Evolutionary conservation across 2,797 vertebrate genomes (phyloP).

Genomic region (Sandelia bainsii): DNA sequence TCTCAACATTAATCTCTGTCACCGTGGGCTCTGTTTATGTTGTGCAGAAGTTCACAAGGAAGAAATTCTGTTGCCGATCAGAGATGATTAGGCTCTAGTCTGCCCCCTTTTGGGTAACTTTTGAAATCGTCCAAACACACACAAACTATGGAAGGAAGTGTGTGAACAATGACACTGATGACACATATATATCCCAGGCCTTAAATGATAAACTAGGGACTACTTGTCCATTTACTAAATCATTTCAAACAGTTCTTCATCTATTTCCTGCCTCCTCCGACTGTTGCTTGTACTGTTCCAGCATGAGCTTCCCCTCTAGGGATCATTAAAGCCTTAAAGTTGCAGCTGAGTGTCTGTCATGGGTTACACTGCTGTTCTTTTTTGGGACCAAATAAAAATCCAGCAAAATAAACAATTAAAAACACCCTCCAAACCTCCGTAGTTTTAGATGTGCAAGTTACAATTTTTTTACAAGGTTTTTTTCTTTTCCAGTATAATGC

Average conservation of each 20-base stretch:
- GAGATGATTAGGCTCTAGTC: no score
- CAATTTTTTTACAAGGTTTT: not conserved
- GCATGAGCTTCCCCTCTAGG: not conserved
- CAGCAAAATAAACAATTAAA: not conserved
- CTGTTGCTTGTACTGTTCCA: not conserved
- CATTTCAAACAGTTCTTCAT: not conserved
- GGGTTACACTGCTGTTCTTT: not conserved
- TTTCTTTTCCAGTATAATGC: conserved; percentile 37
- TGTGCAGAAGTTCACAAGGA: no score
- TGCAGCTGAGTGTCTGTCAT: not conserved
- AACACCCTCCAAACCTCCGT: not conserved
- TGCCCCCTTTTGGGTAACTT: no score
- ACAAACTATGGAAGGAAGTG: no score
- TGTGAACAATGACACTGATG: no score
- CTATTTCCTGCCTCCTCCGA: not conserved
- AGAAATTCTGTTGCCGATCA: no score
- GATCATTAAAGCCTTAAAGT: not conserved
- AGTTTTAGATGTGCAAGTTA: not conserved
- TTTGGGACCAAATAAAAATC: not conserved
- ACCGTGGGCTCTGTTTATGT: no score
- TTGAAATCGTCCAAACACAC: no score
- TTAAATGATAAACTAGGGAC: no score
- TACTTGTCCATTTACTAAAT: not conserved
- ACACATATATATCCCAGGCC: no score
- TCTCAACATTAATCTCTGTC: no score